Base-by-base conservation (phyloP, 1,140 invertebrate species). In the Anthonomus grandis region DNA sequence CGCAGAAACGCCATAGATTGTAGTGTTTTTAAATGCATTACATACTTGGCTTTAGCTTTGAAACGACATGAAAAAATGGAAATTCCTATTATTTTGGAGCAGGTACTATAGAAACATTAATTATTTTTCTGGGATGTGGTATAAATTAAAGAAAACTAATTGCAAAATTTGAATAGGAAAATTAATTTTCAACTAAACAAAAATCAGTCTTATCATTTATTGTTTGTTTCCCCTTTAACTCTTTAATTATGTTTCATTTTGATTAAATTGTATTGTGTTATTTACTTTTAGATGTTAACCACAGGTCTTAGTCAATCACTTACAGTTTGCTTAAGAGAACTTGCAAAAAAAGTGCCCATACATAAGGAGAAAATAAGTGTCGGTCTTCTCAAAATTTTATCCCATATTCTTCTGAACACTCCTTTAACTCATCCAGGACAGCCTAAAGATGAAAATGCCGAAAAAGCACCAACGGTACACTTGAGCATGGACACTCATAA, bases 21-120 rank as follows among this genome's bases (percentile, higher is more conserved):
- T 0, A 84, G 91, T 0, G 87, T 98, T 21, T 97, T 97, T 75
- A 88, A 91, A 10, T 98, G 95, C 69, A 88, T 99, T n/a, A 95
- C 93, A 24, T 79, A 98, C 53, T 70, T 99, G 1, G 91, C 90
- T 0, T 86, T 91, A 71, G 91, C 95, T 8, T 86, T 95, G 0
- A 87, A 58, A 84, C 27, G 89, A 91, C 60, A 82, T 2, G 74
- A 76, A 45, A 69, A 71, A 55, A 65, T 66, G 56, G 92, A 97
- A 67, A 86, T 98, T 0, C 82, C 81, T 50, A 90, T 93, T 39
- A 76, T 98, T 9, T 74, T 98, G 9, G 93, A 96, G 64, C 57
- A 59, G 27, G 46, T 57, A 49, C 2, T 42, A n/a, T 31, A 31
- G n/a, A 31, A n/a, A n/a, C n/a, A n/a, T n/a, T n/a, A n/a, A n/a